phyloP scores from a whole-genome alignment of 1,140 invertebrate species.

The Asbolus verrucosus region DNA sequence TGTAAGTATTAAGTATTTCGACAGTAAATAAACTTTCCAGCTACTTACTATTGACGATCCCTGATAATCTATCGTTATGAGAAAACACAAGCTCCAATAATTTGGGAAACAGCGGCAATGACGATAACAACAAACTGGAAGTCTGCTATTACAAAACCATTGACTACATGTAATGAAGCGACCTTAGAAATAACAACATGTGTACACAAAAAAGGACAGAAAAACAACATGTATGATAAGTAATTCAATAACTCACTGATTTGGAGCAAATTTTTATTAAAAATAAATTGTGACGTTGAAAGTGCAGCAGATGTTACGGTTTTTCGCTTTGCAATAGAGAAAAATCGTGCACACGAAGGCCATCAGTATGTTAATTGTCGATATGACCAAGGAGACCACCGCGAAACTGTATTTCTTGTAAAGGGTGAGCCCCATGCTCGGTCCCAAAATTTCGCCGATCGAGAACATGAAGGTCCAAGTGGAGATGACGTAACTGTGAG shows the following conservation, averaged over 20 bases:
- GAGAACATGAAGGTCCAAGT: slow-evolving; percentile 26
- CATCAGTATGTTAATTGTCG: slow-evolving; percentile 14
- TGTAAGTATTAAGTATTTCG: slow-evolving; percentile 1
- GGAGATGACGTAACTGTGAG: slow-evolving; percentile 23
- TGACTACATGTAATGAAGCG: background rate
- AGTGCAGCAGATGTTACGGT: slow-evolving; percentile 9
- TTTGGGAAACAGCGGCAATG: too few relatives aligned
- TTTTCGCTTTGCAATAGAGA: slow-evolving; percentile 9
- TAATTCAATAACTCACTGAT: slow-evolving; percentile 5
- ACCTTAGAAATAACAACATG: slow-evolving; percentile 10
- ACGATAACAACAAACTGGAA: too few relatives aligned
- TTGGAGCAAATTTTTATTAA: background rate
- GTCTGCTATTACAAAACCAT: slow-evolving; percentile 2
- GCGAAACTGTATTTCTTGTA: slow-evolving; percentile 2
- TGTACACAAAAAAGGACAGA: background rate
- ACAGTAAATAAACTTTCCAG: slow-evolving; percentile 19
- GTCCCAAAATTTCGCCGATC: slow-evolving; percentile 20
- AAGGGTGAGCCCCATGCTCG: background rate
- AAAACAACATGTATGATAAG: background rate
- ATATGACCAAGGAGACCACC: background rate
- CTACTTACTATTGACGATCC: slow-evolving; percentile 7
- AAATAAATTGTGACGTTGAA: slow-evolving; percentile 12
- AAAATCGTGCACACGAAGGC: background rate
- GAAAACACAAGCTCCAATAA: slow-evolving; percentile 10
- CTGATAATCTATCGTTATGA: slow-evolving; percentile 24